A percentile compares a stretch with the other conserved stretches of the same genome.
These are phyloP conservation scores for Gambelia wislizenii DNA, from an alignment of 2,797 vertebrate species.

Conservation along the genomic window DNA sequence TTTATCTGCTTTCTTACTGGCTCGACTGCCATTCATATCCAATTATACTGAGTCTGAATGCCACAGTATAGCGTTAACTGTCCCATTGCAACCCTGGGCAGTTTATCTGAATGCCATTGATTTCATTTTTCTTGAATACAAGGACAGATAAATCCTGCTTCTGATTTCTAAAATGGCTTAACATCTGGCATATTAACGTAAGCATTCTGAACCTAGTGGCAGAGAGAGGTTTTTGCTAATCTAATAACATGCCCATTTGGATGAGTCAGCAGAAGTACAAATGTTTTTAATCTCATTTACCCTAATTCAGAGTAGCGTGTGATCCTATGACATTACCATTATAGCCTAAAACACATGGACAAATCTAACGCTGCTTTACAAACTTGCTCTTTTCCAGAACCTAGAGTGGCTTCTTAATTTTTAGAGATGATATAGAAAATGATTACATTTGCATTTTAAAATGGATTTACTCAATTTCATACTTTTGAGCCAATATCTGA, in stretches of 20 bases:
- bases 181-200: conserved; percentile 47
- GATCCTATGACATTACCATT: conserved; percentile 36
- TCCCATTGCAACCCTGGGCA: background rate
- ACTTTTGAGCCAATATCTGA: too few species aligned
- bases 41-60: background rate
- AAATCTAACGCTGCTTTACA: background rate
- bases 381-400: background rate
- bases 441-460: background rate
- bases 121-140: conserved; percentile 59
- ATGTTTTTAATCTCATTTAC: conserved; percentile 67
- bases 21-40: background rate
- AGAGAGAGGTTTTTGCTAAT: conserved; percentile 59
- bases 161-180: conserved; percentile 41
- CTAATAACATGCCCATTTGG: conserved; percentile 65
- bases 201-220: conserved; percentile 47
- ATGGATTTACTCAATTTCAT: background rate
- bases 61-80: background rate
- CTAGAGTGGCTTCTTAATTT: background rate
- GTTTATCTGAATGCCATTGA: conserved; percentile 23
- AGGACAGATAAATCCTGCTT: conserved; percentile 31
- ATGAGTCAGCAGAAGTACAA: conserved; percentile 69
- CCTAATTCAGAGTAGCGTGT: conserved; percentile 25
- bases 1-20: background rate
- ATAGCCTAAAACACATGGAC: background rate
- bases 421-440: background rate